Evolutionary conservation across 2,113 vertebrate genomes (phyloP).

Genomic region (Oreochromis aureus): DNA sequence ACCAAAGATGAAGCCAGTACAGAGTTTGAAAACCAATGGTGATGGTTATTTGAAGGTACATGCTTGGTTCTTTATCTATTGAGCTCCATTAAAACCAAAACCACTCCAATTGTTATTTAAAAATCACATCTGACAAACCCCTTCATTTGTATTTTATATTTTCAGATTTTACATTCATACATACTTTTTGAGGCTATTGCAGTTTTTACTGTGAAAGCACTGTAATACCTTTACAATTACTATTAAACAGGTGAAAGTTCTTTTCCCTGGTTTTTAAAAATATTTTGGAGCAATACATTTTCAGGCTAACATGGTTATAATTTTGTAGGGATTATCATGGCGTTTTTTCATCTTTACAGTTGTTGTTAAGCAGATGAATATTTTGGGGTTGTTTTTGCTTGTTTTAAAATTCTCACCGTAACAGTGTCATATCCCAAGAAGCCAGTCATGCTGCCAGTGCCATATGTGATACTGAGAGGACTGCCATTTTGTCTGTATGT

Average conservation of each 20-base stretch:
- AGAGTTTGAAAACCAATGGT: background rate
- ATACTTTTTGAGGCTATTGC: background rate
- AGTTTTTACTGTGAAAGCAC: background rate
- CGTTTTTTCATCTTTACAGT: rapidly evolving
- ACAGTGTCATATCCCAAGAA: slow-evolving; percentile 52
- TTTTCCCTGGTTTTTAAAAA: background rate
- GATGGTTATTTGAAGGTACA: background rate
- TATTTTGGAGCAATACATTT: background rate
- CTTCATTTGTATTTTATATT: background rate
- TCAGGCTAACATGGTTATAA: rapidly evolving
- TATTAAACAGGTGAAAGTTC: background rate
- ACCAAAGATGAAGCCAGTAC: background rate
- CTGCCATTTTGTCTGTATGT: slow-evolving; percentile 21
- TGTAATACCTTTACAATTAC: background rate
- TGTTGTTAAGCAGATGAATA: background rate
- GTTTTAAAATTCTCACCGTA: slow-evolving; percentile 9
- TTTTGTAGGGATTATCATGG: background rate
- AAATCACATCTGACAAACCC: background rate
- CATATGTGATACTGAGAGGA: slow-evolving; percentile 11
- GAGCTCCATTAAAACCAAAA: background rate
- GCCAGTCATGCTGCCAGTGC: slow-evolving; percentile 54
- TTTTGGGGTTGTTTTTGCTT: background rate
- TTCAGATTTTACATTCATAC: background rate
- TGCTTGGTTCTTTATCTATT: background rate
- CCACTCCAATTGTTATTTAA: background rate